These are phyloP conservation scores for Maccullochella peelii DNA, from an alignment of 2,113 vertebrate species.

Conservation along the genomic window DNA sequence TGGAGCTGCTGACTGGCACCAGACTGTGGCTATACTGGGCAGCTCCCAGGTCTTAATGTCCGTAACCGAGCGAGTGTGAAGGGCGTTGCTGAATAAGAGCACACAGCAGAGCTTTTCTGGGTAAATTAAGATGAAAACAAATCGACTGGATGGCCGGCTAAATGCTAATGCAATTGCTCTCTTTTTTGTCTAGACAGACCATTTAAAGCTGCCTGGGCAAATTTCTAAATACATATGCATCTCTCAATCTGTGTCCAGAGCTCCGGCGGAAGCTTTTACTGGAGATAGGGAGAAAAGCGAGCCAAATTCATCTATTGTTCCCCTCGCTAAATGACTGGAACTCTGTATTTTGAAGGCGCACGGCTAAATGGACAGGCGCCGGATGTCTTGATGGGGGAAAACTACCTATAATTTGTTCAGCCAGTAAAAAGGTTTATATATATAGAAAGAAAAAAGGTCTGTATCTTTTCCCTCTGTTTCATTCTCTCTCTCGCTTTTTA, in stretches of 20 bases:
- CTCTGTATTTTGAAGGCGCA: slow-evolving; percentile 32
- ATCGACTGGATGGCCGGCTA: slow-evolving; percentile 39
- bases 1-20: slow-evolving; percentile 53
- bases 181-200: slow-evolving; percentile 57
- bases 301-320: slow-evolving; percentile 28
- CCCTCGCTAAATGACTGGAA: slow-evolving; percentile 38
- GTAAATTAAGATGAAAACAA: slow-evolving; percentile 51
- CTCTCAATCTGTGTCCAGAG: slow-evolving; percentile 35
- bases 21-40: slow-evolving; percentile 22
- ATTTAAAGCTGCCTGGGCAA: slow-evolving; percentile 43
- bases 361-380: slow-evolving; percentile 53
- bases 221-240: slow-evolving; percentile 49
- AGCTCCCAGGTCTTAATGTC: slow-evolving; percentile 37
- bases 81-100: slow-evolving; percentile 19
- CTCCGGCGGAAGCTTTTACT: slow-evolving; percentile 63
- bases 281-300: slow-evolving; percentile 14
- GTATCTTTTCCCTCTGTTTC: neutral
- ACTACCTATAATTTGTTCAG: slow-evolving; percentile 79
- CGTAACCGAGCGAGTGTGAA: slow-evolving; percentile 41
- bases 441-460: slow-evolving; percentile 57
- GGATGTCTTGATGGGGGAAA: slow-evolving; percentile 66
- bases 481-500: slow-evolving; percentile 23
- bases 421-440: slow-evolving; percentile 82
- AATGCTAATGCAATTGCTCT: slow-evolving; percentile 69
- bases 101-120: slow-evolving; percentile 36